Evolutionary conservation across 2,888 invertebrate genomes (phyloP).

Genomic region (Tanytarsus gracilentus): DNA sequence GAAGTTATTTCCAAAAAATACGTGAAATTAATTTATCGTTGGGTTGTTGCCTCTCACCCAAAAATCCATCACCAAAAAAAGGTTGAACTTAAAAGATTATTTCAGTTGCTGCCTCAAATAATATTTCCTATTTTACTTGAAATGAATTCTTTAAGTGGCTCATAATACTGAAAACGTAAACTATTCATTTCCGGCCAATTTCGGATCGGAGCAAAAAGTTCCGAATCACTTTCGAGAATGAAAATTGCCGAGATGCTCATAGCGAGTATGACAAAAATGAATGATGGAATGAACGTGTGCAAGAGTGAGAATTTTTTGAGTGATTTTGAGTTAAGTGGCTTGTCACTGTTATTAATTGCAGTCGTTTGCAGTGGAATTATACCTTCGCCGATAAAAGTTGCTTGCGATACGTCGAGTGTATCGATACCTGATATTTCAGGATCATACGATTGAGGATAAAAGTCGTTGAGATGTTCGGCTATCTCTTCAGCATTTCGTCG

Average conservation of each 20-base stretch:
- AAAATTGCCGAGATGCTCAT: slow-evolving; percentile 60
- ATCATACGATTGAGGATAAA: slow-evolving; percentile 65
- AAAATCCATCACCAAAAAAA: slow-evolving; percentile 9
- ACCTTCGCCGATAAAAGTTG: slow-evolving; percentile 24
- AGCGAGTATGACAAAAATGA: slow-evolving; percentile 61
- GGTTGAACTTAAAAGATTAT: neutral
- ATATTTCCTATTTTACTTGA: slow-evolving; percentile 26
- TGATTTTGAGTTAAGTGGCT: slow-evolving; percentile 35
- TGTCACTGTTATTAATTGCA: slow-evolving; percentile 10
- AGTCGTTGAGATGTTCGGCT: slow-evolving; percentile 47
- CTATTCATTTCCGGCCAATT: slow-evolving; percentile 69
- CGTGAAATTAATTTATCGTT: too few relatives aligned
- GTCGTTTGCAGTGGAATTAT: slow-evolving; percentile 21
- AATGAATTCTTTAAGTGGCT: slow-evolving; percentile 70
- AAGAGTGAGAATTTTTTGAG: slow-evolving; percentile 53
- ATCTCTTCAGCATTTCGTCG: slow-evolving; percentile 33
- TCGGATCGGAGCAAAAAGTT: slow-evolving; percentile 57
- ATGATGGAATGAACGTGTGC: slow-evolving; percentile 67
- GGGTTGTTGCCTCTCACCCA: too few relatives aligned
- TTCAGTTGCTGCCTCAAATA: too few relatives aligned
- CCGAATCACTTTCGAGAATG: slow-evolving; percentile 70
- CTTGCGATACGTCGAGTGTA: slow-evolving; percentile 37
- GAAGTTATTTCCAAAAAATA: too few relatives aligned
- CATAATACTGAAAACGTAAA: slow-evolving; percentile 70
- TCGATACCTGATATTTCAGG: slow-evolving; percentile 74